Evolutionary conservation across 2,888 invertebrate species (phyloP).

Genomic region (Zygogramma bicolorata): DNA sequence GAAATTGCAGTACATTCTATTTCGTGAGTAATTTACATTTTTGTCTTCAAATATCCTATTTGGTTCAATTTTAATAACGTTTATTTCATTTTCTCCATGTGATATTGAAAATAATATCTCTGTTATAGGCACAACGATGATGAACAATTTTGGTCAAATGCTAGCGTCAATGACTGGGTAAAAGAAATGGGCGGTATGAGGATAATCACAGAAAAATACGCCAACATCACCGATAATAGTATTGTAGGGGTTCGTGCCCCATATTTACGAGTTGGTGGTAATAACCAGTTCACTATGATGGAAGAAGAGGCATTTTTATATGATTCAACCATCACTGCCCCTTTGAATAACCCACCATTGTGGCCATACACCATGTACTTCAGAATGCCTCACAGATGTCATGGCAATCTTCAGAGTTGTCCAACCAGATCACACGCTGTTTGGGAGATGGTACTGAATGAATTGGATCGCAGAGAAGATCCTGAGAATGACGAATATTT

Average conservation of each 20-base stretch:
- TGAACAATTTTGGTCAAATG: constrained; percentile 93
- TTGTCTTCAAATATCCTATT: background rate
- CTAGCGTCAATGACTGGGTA: constrained; percentile 92
- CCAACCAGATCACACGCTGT: constrained; percentile 93
- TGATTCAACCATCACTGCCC: constrained; percentile 94
- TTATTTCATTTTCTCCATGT: too few relatives aligned
- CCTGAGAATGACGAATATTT: constrained; percentile 90
- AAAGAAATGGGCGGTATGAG: constrained; percentile 96
- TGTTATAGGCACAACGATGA: constrained; percentile 86
- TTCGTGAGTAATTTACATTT: constrained; percentile 75
- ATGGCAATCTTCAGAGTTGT: constrained; percentile 91
- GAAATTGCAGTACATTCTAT: constrained; percentile 95
- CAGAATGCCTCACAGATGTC: constrained; percentile 94
- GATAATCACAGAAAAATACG: constrained; percentile 89
- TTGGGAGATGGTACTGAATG: constrained; percentile 97
- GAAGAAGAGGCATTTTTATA: constrained; percentile 95
- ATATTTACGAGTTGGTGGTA: constrained; percentile 91
- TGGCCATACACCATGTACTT: constrained; percentile 99
- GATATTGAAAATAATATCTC: too few relatives aligned
- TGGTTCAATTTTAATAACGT: too few relatives aligned
- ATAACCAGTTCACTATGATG: constrained; percentile 98
- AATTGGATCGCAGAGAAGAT: constrained; percentile 91
- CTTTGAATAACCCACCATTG: constrained; percentile 89
- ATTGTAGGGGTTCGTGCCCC: constrained; percentile 93
- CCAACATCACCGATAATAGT: constrained; percentile 90